Conservation (phyloP, 2,113 vertebrate species). For the Neogobius melanostomus region DNA sequence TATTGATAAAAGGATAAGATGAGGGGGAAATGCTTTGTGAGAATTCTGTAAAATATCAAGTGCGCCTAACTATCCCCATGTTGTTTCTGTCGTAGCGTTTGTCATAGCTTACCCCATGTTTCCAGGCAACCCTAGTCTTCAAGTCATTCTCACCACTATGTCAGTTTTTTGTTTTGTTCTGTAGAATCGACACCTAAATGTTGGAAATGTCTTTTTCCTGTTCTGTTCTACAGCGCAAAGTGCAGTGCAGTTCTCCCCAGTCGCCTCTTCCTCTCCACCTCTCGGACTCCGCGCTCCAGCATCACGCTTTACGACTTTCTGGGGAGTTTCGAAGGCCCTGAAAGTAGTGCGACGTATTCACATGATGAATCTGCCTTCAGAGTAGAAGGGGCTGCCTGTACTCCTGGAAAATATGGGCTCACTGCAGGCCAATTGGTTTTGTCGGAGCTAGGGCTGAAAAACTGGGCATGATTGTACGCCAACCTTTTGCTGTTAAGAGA, state of each 20-base stretch:
- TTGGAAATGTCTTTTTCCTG: constrained; percentile 2
- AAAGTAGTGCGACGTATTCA: constrained; percentile 9
- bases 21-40: neutral
- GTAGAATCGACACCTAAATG: neutral
- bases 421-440: neutral
- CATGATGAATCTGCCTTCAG: constrained; percentile 14
- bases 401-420: neutral
- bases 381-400: constrained; percentile 1
- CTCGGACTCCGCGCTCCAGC: neutral
- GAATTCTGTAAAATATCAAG: neutral
- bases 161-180: neutral
- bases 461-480: neutral
- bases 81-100: neutral
- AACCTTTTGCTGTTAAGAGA: neutral
- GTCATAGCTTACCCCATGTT: neutral
- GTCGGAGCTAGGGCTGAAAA: neutral
- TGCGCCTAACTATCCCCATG: neutral
- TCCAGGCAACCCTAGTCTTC: neutral
- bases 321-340: neutral
- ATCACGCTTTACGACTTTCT: neutral
- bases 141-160: constrained; percentile 4
- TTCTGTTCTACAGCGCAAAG: neutral
- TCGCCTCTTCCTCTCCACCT: neutral
- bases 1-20: neutral
- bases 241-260: neutral